Base-by-base conservation (phyloP, 2,888 invertebrate genomes). In the Tenthredo distinguenda region DNA sequence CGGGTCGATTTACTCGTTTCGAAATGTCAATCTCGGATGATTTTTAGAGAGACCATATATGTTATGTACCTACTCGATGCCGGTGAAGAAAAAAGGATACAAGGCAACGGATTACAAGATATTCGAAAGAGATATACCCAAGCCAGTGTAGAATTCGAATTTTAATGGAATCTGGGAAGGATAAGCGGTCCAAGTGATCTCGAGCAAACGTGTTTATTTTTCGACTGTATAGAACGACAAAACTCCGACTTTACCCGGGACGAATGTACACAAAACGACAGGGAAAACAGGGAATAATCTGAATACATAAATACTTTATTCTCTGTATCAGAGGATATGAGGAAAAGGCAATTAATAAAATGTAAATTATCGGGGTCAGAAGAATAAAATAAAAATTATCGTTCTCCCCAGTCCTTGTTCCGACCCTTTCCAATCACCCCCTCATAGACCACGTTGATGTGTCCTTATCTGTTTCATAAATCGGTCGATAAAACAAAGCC, bases 401-500 rank as follows among this genome's bases (percentile, higher is more conserved):
- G 40, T 43, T 55, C 10, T 55, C 12, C 34, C 50, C 50, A 50
- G n/a, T 55, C 50, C 77, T 34, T 50, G 55, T 26, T 15, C 55
- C n/a, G 31, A 31, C 9, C 37, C 34, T 40, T 34, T n/a, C 40
- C 74, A 21, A 18, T 43, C 26, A 43, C 43, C n/a, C 43, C 55
- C 55, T 55, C 40, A 34, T 31, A 55, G 50, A 50, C 47, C 55
- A 62, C n/a, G 77, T 31, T 62, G 37, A 40, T 81, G 68, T 18
- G 47, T 83, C 43, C 68, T 83, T 83, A 83, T 83, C 83, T 15
- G 68, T 83, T 68, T 31, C 26, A 83, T 71, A 83, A 83, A 83
- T 83, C 83, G 65, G 31, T 18, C 68, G 83, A 83, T 83, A 83
- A 83, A 83, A 68, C 83, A 50, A 71, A 68, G 40, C 83, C 83